Conservation (phyloP, 2,797 vertebrate genomes). For the Sebastes taczanowskii region DNA sequence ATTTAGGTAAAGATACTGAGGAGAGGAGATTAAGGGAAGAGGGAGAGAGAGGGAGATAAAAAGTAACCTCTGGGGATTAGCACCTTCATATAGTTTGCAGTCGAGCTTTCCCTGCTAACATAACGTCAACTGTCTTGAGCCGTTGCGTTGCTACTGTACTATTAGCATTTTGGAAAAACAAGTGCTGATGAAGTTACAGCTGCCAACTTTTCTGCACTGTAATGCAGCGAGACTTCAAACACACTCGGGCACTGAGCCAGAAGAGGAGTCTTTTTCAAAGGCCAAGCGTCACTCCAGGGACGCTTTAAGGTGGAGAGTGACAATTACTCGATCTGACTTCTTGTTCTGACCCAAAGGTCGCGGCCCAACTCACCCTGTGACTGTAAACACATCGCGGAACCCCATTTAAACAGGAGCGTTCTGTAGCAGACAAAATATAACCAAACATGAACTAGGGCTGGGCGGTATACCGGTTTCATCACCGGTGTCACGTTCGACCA, state of each 20-base stretch:
- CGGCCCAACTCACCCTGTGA: not conserved
- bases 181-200: constrained; percentile 5
- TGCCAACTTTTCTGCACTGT: constrained; percentile 14
- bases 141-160: not conserved
- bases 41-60: constrained; percentile 49
- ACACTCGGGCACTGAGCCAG: not conserved
- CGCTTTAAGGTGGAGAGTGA: not conserved
- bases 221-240: constrained; percentile 2
- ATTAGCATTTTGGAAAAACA: constrained; percentile 23
- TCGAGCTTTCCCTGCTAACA: not conserved
- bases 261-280: not conserved
- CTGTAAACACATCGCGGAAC: not conserved
- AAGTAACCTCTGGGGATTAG: constrained; percentile 58
- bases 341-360: constrained; percentile 23
- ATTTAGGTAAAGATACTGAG: constrained; percentile 66
- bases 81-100: constrained; percentile 20
- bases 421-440: not conserved
- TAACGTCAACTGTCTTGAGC: constrained; percentile 1
- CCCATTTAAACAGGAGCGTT: not conserved
- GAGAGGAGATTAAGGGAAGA: constrained; percentile 54
- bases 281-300: constrained; percentile 8
- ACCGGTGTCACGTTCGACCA: too few relatives aligned
- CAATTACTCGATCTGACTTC: constrained; percentile 17
- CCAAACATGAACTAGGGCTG: not conserved
- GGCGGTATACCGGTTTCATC: too few relatives aligned